A percentile compares a stretch with the other conserved stretches of the same genome.
phyloP scores from a whole-genome alignment of 1,140 invertebrate species.

The Palaemon carinicauda region DNA sequence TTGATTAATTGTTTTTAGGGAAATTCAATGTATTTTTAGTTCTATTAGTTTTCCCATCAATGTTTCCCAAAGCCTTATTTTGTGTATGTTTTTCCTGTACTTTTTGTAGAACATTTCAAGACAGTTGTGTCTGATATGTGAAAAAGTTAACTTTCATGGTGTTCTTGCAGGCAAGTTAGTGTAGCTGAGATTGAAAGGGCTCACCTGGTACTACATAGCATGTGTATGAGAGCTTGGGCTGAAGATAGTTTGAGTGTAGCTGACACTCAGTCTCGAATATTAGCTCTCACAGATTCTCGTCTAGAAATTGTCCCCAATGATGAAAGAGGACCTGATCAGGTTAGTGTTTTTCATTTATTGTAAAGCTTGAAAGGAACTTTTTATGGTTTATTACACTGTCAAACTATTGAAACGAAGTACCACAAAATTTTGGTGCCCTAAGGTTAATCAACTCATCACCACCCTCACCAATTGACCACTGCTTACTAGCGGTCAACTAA shows the following conservation, averaged over 20 bases:
- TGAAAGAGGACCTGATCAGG: conserved; percentile 44
- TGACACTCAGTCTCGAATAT: conserved; percentile 60
- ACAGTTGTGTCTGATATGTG: not conserved
- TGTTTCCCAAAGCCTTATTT: not conserved
- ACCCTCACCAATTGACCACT: too few species aligned
- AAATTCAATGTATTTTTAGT: not conserved
- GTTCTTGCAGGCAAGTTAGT: conserved; percentile 62
- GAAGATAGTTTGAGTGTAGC: conserved; percentile 63
- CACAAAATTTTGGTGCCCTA: too few species aligned
- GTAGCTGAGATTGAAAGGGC: conserved; percentile 70
- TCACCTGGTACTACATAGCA: conserved; percentile 68
- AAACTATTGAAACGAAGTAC: too few species aligned
- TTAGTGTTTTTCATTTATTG: not conserved
- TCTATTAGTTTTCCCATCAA: not conserved
- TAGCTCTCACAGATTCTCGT: conserved; percentile 51
- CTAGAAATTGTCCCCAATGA: not conserved
- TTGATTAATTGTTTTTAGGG: not conserved
- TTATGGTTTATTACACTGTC: too few species aligned
- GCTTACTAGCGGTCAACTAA: too few species aligned
- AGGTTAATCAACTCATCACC: too few species aligned
- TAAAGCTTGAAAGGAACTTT: not conserved
- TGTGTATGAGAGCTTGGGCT: conserved; percentile 64
- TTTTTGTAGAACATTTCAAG: not conserved
- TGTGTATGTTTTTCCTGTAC: not conserved
- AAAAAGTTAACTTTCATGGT: not conserved